phyloP scores from a whole-genome alignment of 2,797 vertebrate species.

The Distichodus sexfasciatus region DNA sequence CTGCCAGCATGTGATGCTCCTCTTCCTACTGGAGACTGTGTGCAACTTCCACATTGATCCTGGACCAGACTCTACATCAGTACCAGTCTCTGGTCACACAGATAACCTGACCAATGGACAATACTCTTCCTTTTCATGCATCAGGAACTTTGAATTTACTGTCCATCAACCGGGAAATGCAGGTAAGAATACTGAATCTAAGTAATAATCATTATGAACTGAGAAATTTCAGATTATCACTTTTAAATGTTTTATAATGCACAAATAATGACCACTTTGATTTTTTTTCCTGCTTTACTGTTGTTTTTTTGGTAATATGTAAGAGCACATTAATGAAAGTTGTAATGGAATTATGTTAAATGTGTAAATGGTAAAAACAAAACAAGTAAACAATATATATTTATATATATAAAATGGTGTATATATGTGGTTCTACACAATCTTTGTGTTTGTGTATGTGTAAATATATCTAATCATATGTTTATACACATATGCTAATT shows the following conservation, averaged over 20 bases:
- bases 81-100: not conserved
- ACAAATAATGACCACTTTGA: too few relatives aligned
- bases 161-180: not conserved
- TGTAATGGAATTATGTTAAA: too few relatives aligned
- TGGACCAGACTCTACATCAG: not conserved
- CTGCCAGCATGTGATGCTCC: not conserved
- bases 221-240: not conserved
- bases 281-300: too few relatives aligned
- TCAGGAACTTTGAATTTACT: not conserved
- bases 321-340: too few relatives aligned
- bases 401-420: too few relatives aligned
- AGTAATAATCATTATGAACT: not conserved
- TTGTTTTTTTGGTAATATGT: too few relatives aligned
- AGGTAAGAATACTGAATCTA: constrained; percentile 23
- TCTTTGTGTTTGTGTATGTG: too few relatives aligned
- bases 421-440: too few relatives aligned
- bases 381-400: too few relatives aligned
- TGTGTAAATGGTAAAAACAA: too few relatives aligned
- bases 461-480: too few relatives aligned
- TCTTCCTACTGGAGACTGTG: not conserved
- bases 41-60: not conserved
- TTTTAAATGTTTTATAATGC: not conserved
- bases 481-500: too few relatives aligned
- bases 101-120: not conserved
- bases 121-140: not conserved